These are phyloP conservation scores for Cephalopholis sonnerati DNA, from an alignment of 2,113 vertebrate species.

Conservation along the genomic window DNA sequence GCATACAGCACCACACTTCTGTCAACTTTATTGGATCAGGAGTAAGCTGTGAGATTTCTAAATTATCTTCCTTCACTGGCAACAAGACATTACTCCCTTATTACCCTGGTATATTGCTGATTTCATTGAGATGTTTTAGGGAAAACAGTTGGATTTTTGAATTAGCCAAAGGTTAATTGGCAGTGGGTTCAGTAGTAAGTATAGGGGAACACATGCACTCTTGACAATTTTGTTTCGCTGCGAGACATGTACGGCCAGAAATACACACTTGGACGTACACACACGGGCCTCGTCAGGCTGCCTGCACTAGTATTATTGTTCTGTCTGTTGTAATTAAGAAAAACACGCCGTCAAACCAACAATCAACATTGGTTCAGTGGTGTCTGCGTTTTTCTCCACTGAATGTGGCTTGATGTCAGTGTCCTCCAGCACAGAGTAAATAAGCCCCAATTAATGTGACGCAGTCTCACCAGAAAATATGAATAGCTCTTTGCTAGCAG, in stretches of 20 bases:
- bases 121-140: constrained; percentile 10
- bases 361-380: constrained; percentile 50
- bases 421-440: constrained; percentile 63
- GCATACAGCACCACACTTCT: constrained; percentile 56
- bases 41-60: constrained; percentile 39
- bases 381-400: constrained; percentile 44
- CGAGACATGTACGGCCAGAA: constrained; percentile 16
- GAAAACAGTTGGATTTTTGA: neutral
- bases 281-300: constrained; percentile 21
- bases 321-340: constrained; percentile 79
- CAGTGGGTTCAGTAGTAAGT: constrained; percentile 30
- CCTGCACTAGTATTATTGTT: constrained; percentile 60
- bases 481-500: constrained; percentile 65
- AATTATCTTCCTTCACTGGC: constrained; percentile 46
- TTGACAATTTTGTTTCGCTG: constrained; percentile 14
- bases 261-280: constrained; percentile 35
- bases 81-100: constrained; percentile 28
- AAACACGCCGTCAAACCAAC: constrained; percentile 68
- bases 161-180: constrained; percentile 22
- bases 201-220: neutral
- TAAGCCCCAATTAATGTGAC: constrained; percentile 73
- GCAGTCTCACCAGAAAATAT: constrained; percentile 65
- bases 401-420: constrained; percentile 63
- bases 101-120: constrained; percentile 38
- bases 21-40: constrained; percentile 58